Conservation (phyloP, 2,888 invertebrate species). For the Acanthoscelides obtectus region DNA sequence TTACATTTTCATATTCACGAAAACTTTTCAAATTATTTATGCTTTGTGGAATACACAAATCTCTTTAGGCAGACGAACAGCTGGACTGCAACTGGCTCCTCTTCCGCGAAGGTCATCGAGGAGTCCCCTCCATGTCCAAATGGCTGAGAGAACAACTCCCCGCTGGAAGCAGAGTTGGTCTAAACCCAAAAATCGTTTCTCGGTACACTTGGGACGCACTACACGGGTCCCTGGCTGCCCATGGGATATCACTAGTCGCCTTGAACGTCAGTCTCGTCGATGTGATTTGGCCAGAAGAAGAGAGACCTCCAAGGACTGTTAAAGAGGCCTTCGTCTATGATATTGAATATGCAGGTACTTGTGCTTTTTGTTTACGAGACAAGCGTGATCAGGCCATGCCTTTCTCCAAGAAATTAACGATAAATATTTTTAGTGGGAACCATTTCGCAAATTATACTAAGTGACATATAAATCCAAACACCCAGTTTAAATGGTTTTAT, state of each 20-base stretch:
- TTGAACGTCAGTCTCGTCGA: slow-evolving; percentile 70
- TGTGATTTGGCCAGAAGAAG: slow-evolving; percentile 59
- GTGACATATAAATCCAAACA: too few relatives aligned
- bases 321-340: slow-evolving; percentile 49
- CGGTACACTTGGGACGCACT: slow-evolving; percentile 64
- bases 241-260: slow-evolving; percentile 47
- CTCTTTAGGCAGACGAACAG: slow-evolving; percentile 62
- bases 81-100: slow-evolving; percentile 88
- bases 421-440: too few relatives aligned
- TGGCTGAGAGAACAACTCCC: slow-evolving; percentile 59
- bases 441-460: too few relatives aligned
- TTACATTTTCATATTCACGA: too few relatives aligned
- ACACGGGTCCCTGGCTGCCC: slow-evolving; percentile 51
- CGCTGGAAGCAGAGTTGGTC: slow-evolving; percentile 52
- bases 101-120: slow-evolving; percentile 66
- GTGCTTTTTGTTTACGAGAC: background rate
- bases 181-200: slow-evolving; percentile 69
- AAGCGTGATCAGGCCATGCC: too few relatives aligned
- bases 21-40: too few relatives aligned
- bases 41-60: too few relatives aligned
- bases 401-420: too few relatives aligned
- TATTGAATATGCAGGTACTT: slow-evolving; percentile 51
- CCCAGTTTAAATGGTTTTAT: too few relatives aligned
- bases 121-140: slow-evolving; percentile 58
- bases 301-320: slow-evolving; percentile 40